Percentiles rank a stretch among this genome's conserved stretches.
These are phyloP conservation scores for Phaethornis superciliosus DNA, from an alignment of 2,113 vertebrate genomes.

Conservation along the genomic window DNA sequence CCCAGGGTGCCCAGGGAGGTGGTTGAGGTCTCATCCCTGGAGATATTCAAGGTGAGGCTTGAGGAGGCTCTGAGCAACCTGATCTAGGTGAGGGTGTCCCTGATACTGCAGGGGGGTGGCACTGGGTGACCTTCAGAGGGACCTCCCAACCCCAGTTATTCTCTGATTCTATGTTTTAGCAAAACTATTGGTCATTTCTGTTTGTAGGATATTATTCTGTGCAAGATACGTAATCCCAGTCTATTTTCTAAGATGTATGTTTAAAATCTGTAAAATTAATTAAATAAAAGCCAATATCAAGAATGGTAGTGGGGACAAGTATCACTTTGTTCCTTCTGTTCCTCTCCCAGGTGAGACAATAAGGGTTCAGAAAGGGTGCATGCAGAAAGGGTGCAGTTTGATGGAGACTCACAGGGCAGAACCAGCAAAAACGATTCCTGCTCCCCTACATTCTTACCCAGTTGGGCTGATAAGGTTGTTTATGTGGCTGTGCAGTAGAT, in stretches of 20 bases:
- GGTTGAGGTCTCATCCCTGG: no score
- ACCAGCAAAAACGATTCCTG: neutral
- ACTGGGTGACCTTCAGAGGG: no score
- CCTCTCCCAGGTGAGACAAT: neutral
- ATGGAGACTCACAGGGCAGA: neutral
- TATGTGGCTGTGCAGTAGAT: neutral
- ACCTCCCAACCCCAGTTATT: no score
- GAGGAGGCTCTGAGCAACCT: no score
- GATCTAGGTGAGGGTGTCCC: no score
- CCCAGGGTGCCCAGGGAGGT: no score
- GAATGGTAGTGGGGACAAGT: neutral
- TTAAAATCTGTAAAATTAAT: neutral
- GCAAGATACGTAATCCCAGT: neutral
- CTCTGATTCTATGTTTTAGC: neutral
- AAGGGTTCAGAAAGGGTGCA: no score
- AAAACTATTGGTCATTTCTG: neutral
- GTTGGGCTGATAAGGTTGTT: neutral
- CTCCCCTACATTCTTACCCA: rapidly evolving
- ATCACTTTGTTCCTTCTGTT: neutral
- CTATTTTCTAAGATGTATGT: neutral
- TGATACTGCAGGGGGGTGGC: no score
- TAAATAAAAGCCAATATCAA: neutral
- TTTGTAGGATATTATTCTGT: neutral
- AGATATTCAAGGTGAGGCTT: no score
- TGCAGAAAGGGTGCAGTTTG: neutral